Evolutionary conservation across 2,113 vertebrate species (phyloP), one percentile per base, ranked within the genome.

Genomic region (Ciconia stormi): DNA sequence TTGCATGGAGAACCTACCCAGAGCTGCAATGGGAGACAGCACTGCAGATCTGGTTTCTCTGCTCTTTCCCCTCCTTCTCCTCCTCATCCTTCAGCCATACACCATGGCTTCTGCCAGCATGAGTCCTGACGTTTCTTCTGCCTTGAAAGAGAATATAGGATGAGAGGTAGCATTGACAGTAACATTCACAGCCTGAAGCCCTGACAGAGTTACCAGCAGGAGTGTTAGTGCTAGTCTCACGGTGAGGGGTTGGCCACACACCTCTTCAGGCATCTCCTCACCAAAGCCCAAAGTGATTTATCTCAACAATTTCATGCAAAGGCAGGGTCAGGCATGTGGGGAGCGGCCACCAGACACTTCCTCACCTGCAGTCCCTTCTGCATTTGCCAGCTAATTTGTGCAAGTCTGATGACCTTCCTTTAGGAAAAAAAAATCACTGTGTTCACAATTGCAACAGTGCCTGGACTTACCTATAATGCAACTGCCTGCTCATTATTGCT

Each of bases 401-500:
- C 44, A 71, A 34, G 29, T 56, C 15, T 71, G 77, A n/a, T 71
- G 12, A 50, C 32, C 1, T 30, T 77, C 49, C 46, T 73, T 72
- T 76, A 47, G 36, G 34, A 63, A 69, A 49, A 38, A 38, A 42
- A 29, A 78, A 42, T 16, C 27, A 78, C 23, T 89, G 23, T 96
- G 89, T 96, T 93, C 40, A 95, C 69, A 97, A 79, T 83, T 3
- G 4, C n/a, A 88, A 20, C 67, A 69, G 20, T 83, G 29, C 74
- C 59, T 95, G 47, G 76, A 47, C 65, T 91, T 85, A 76, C 26
- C 76, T 94, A 70, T 63, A 92, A 52, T 90, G 55, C 49, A 96
- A 74, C 73, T 90, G 44, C 21, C 36, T 87, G 78, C 21, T 89
- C 14, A 62, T 82, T 96, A 25, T 59, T 63, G 91, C 94, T 76